These are phyloP conservation scores for Luidia sarsii DNA, from an alignment of 53 echinoderm and acorn worm genomes.

Conservation along the genomic window DNA sequence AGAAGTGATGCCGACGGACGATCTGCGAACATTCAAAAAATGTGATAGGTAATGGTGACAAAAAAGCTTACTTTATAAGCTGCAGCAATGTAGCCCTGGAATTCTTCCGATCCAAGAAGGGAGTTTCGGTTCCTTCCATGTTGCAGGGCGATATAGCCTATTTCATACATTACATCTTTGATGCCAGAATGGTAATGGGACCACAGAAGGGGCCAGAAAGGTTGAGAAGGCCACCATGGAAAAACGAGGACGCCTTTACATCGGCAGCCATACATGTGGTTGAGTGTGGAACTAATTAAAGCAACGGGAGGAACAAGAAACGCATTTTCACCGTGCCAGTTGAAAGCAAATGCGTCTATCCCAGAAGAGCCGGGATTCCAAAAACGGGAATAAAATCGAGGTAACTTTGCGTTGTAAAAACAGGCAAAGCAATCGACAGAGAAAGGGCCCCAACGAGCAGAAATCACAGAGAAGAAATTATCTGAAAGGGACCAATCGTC, in stretches of 20 bases:
- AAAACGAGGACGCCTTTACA: not conserved
- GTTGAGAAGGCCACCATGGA: no score
- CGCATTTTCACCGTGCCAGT: no score
- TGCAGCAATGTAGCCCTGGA: constrained; percentile 1
- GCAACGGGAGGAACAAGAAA: constrained; percentile 19
- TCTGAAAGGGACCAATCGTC: constrained; percentile 49
- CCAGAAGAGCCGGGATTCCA: constrained; percentile 8
- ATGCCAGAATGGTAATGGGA: not conserved
- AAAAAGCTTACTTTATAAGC: not conserved
- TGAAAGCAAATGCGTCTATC: not conserved
- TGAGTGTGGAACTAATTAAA: not conserved
- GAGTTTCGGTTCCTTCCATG: not conserved
- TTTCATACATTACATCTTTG: constrained; percentile 6
- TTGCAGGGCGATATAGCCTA: not conserved
- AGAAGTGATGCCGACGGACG: not conserved
- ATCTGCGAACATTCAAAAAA: not conserved
- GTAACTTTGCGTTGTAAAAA: no score
- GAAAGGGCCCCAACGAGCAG: no score
- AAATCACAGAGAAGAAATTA: constrained; percentile 27
- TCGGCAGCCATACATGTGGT: not conserved
- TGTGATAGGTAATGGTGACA: not conserved
- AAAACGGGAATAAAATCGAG: no score
- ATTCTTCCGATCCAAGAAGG: constrained; percentile 2
- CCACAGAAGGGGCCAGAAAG: no score
- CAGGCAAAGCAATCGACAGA: constrained; percentile 5